Percentiles rank a stretch among this genome's conserved stretches.
Conservation (phyloP, 1,140 invertebrate species). For the Rhizoglyphus robini region DNA sequence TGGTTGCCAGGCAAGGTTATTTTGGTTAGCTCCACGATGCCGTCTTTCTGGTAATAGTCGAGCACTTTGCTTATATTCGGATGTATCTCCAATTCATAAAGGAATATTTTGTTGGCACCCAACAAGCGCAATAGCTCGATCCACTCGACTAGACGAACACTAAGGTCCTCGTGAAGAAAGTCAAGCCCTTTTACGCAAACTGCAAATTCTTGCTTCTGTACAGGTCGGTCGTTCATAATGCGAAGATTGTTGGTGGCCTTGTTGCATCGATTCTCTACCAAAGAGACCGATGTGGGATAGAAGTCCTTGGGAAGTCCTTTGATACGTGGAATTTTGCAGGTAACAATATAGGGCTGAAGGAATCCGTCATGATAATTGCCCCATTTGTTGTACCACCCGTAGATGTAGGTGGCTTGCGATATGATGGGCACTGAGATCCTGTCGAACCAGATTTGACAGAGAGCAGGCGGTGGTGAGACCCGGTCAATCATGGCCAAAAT, state of each 20-base stretch:
- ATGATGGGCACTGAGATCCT: conserved; percentile 60
- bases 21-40: conserved; percentile 65
- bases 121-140: conserved; percentile 69
- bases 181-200: conserved; percentile 89
- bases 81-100: conserved; percentile 79
- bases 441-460: conserved; percentile 81
- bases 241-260: conserved; percentile 69
- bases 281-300: conserved; percentile 68
- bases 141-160: conserved; percentile 83
- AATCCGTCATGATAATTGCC: conserved; percentile 83
- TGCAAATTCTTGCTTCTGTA: conserved; percentile 62
- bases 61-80: conserved; percentile 79
- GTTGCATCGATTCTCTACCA: conserved; percentile 71
- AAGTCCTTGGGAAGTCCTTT: conserved; percentile 25
- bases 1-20: conserved; percentile 77
- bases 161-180: conserved; percentile 77
- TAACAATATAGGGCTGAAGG: conserved; percentile 76
- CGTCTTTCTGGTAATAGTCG: conserved; percentile 56
- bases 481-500: conserved; percentile 81
- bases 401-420: conserved; percentile 61
- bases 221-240: conserved; percentile 55
- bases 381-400: conserved; percentile 87
- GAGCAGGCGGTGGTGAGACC: conserved; percentile 63
- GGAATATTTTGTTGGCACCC: conserved; percentile 80
- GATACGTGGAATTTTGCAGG: conserved; percentile 55